Conservation (phyloP, 2,888 invertebrate genomes). For the Eustalomyia histrio region DNA sequence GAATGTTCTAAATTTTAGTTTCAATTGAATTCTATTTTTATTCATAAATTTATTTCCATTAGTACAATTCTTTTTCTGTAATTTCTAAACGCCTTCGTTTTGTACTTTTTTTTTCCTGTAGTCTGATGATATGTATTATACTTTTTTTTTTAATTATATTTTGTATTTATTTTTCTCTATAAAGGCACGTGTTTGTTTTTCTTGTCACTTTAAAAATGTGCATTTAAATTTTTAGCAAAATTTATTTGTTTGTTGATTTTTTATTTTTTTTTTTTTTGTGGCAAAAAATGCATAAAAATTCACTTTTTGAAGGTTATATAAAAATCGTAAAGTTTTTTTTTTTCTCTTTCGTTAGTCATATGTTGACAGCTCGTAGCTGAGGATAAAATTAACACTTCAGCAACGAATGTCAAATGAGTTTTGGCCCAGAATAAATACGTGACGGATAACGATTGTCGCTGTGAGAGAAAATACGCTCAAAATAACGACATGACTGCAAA, state of each 20-base stretch:
- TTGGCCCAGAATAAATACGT: too few relatives aligned
- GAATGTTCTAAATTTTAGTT: conserved; percentile 36
- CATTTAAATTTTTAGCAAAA: conserved; percentile 12
- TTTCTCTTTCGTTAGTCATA: neutral
- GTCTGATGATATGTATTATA: conserved; percentile 9
- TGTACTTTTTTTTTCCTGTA: conserved; percentile 14
- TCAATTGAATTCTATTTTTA: conserved; percentile 43
- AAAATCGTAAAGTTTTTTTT: conserved; percentile 44
- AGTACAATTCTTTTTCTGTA: neutral
- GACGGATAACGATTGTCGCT: too few relatives aligned
- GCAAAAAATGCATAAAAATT: conserved; percentile 31
- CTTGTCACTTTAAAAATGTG: conserved; percentile 27
- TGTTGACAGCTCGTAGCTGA: too few relatives aligned
- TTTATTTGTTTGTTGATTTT: conserved; percentile 26
- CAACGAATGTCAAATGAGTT: too few relatives aligned
- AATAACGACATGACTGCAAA: too few relatives aligned
- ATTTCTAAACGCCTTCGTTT: neutral
- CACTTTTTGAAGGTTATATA: conserved; percentile 47
- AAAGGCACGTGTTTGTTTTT: conserved; percentile 38
- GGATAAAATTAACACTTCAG: too few relatives aligned
- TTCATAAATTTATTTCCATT: neutral
- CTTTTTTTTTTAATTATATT: neutral
- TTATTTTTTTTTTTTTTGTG: too few relatives aligned
- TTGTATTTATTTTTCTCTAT: conserved; percentile 19
- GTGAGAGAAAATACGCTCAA: too few relatives aligned